A percentile compares a stretch with the other conserved stretches of the same genome.
These are phyloP conservation scores for Tamandua tetradactyla DNA, from an alignment of 2,797 vertebrate genomes.

Conservation along the genomic window DNA sequence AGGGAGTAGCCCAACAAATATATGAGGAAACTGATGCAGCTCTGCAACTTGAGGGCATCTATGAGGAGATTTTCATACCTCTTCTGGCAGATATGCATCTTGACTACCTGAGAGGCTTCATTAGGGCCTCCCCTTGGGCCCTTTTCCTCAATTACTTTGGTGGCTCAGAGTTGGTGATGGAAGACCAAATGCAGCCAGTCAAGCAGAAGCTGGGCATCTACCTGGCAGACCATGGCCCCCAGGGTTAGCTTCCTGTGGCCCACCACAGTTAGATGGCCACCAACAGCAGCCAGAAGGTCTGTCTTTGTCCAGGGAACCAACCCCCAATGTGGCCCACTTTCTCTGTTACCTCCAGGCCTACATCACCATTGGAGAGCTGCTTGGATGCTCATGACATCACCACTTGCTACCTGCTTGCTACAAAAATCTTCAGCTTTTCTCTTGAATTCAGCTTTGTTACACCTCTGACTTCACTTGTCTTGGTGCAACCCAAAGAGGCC, in stretches of 20 bases:
- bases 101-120: conserved; percentile 83
- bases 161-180: conserved; percentile 91
- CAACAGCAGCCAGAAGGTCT: conserved; percentile 76
- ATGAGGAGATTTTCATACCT: conserved; percentile 91
- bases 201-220: conserved; percentile 85
- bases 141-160: conserved; percentile 92
- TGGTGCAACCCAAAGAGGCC: conserved; percentile 87
- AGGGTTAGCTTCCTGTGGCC: conserved; percentile 84
- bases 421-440: conserved; percentile 91
- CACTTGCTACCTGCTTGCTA: conserved; percentile 84
- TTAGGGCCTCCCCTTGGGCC: conserved; percentile 21
- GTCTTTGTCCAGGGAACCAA: conserved; percentile 82
- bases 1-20: conserved; percentile 87
- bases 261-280: conserved; percentile 80
- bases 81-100: conserved; percentile 90
- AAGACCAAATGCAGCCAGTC: conserved; percentile 87
- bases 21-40: conserved; percentile 90
- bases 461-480: conserved; percentile 90
- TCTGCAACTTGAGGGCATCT: conserved; percentile 90
- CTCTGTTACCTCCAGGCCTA: conserved; percentile 91
- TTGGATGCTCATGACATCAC: conserved; percentile 86
- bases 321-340: conserved; percentile 80
- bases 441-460: conserved; percentile 93
- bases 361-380: conserved; percentile 91
- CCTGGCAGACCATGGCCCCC: conserved; percentile 84